Percentiles rank a stretch among this genome's conserved stretches.
Evolutionary conservation across 2,888 invertebrate genomes (phyloP).

Genomic region (Oligia fasciuncula): DNA sequence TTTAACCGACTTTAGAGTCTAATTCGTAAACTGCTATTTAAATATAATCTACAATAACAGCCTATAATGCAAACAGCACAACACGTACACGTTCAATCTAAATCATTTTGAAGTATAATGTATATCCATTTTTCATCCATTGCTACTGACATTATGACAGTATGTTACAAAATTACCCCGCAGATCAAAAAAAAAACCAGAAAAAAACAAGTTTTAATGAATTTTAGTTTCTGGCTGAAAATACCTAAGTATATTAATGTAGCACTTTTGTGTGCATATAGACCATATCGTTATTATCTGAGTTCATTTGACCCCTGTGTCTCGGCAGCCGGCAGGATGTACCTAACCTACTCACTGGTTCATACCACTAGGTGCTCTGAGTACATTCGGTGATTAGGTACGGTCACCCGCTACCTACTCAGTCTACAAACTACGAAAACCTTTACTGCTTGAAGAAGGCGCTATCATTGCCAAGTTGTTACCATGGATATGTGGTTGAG

Average conservation of each 20-base stretch:
- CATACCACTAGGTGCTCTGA: constrained; percentile 45
- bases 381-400: constrained; percentile 22
- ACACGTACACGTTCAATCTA: too few species aligned
- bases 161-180: background rate
- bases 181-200: too few species aligned
- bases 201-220: background rate
- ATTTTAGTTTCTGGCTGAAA: background rate
- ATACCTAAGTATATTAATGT: too few species aligned
- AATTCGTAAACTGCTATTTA: background rate
- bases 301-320: constrained; percentile 79
- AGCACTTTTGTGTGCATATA: constrained; percentile 64
- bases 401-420: constrained; percentile 9
- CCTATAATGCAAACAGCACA: too few species aligned
- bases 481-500: background rate
- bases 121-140: too few species aligned
- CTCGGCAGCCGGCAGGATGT: constrained; percentile 70
- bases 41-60: background rate
- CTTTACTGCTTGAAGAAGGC: background rate
- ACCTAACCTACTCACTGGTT: constrained; percentile 59
- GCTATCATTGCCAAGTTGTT: background rate
- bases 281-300: constrained; percentile 70
- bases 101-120: too few species aligned
- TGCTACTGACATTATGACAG: too few species aligned
- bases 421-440: background rate
- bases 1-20: background rate